These are phyloP conservation scores for Ormyrus nitidulus DNA, from an alignment of 2,888 invertebrate genomes.

Conservation along the genomic window DNA sequence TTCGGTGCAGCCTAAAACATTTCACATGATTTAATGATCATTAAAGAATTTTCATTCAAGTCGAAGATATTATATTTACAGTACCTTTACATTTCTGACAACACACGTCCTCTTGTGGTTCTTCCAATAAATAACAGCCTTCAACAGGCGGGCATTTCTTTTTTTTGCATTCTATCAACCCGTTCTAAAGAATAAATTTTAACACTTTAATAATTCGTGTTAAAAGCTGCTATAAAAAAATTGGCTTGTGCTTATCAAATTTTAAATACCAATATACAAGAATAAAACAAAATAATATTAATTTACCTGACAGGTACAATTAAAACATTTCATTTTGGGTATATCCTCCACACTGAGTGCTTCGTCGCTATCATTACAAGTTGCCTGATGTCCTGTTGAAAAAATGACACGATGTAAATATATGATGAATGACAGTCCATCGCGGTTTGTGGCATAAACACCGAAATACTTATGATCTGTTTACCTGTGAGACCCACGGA, in stretches of 20 bases:
- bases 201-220: background rate
- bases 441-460: background rate
- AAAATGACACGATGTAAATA: background rate
- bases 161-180: background rate
- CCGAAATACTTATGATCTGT: background rate
- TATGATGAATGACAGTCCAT: background rate
- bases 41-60: too few species aligned
- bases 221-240: too few species aligned
- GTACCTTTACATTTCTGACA: conserved; percentile 13
- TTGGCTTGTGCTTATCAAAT: background rate
- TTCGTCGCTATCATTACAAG: conserved; percentile 8
- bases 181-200: background rate
- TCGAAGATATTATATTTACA: background rate
- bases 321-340: conserved; percentile 12
- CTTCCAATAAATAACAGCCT: background rate
- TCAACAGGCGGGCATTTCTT: background rate
- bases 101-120: background rate
- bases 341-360: background rate
- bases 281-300: background rate
- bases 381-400: background rate
- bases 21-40: too few species aligned
- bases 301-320: conserved; percentile 22
- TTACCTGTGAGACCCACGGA: background rate
- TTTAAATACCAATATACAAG: background rate
- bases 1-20: conserved; percentile 83